Evolutionary conservation across 2,888 invertebrate genomes (phyloP), one percentile per base, ranked within the genome.

Genomic region (Tiphia femorata): DNA sequence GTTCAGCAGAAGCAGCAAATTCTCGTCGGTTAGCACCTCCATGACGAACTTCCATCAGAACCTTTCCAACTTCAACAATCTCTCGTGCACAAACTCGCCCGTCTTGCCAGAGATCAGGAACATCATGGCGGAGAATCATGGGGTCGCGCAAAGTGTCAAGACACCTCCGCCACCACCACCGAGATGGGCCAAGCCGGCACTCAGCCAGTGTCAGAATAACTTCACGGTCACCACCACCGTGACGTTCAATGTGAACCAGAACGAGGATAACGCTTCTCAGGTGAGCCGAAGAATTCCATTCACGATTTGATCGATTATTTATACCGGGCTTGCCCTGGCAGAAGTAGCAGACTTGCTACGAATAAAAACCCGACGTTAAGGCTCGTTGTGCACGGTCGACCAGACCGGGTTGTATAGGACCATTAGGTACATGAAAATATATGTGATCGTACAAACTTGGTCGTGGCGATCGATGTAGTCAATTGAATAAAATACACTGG

Each of bases 221-320:
- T 92, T 93, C 80, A 92, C 91, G 40, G 92, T 93, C 44, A 93
- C 94, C 42, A 92, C 93, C n/a, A 93, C 92, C n/a, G 92, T 94
- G 42, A 93, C 93, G 14, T 92, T 93, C 81, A 92, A 91, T 73
- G 91, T 93, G 70, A 91, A 90, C 84, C 79, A 81, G 46, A 69
- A 33, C 17, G 57, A 62, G n/a, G 14, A 56, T 12, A 49, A 37
- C 8, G 46, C 46, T 33, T 64, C 67, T 0, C 69, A 67, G 67
- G 69, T 70, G 16, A 53, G 12, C n/a, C n/a, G n/a, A n/a, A n/a
- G n/a, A n/a, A n/a, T n/a, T n/a, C n/a, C n/a, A n/a, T n/a, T n/a
- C n/a, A n/a, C n/a, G n/a, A n/a, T n/a, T n/a, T n/a, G n/a, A n/a
- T n/a, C n/a, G n/a, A n/a, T n/a, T n/a, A n/a, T n/a, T n/a, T n/a